Conservation (phyloP, 2,888 invertebrate genomes). For the Dichetophora obliterata region DNA sequence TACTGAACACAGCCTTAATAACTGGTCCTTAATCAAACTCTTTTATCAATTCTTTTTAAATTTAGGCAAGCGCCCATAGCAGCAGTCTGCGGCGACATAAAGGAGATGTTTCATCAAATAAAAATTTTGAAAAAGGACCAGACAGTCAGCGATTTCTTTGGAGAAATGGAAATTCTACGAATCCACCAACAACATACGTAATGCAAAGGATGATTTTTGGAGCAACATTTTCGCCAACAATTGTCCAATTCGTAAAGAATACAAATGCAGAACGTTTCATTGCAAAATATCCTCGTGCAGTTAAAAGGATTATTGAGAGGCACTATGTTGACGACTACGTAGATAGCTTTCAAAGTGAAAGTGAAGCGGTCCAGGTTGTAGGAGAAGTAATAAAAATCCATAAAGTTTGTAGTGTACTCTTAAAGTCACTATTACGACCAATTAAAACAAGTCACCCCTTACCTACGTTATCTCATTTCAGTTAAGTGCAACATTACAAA, state of each 20-base stretch:
- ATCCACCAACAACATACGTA: slow-evolving; percentile 28
- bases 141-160: slow-evolving; percentile 41
- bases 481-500: too few species aligned
- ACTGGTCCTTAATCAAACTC: slow-evolving; percentile 5
- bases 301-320: slow-evolving; percentile 43
- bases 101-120: slow-evolving; percentile 2
- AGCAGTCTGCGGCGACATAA: slow-evolving; percentile 29
- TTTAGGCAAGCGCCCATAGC: slow-evolving; percentile 39
- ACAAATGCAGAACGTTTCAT: slow-evolving; percentile 49
- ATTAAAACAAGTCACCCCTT: too few species aligned
- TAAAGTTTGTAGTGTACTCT: too few species aligned
- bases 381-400: slow-evolving; percentile 16
- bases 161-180: slow-evolving; percentile 5
- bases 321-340: slow-evolving; percentile 38
- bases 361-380: slow-evolving; percentile 19
- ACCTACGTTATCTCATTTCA: too few species aligned
- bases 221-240: slow-evolving; percentile 42
- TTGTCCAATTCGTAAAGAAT: slow-evolving; percentile 52
- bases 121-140: slow-evolving; percentile 36
- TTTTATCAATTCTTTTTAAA: slow-evolving; percentile 36
- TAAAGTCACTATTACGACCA: too few species aligned
- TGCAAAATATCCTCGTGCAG: slow-evolving; percentile 46
- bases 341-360: slow-evolving; percentile 32
- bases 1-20: slow-evolving; percentile 18
- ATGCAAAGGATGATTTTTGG: slow-evolving; percentile 45